Percentiles rank a stretch among this genome's conserved stretches.
phyloP scores from a whole-genome alignment of 2,113 vertebrate genomes.

The Glareola pratincola region DNA sequence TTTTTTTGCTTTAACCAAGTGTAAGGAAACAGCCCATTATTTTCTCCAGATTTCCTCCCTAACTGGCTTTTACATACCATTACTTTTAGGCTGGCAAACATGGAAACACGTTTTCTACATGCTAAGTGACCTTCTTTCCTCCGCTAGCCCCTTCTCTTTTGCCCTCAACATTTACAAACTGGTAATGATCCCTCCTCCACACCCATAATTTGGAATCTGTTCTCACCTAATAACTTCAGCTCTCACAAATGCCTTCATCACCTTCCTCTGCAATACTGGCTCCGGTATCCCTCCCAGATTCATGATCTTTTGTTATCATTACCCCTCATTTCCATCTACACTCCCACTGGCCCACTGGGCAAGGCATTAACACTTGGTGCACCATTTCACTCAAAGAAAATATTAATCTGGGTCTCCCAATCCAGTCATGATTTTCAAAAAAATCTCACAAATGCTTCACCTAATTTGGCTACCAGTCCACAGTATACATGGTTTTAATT shows the following conservation, averaged over 20 bases:
- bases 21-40: not conserved
- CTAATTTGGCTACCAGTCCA: not conserved
- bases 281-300: not conserved
- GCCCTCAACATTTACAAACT: not conserved
- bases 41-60: not conserved
- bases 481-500: not conserved
- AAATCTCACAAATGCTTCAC: not conserved
- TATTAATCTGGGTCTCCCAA: not conserved
- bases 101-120: not conserved
- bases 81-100: not conserved
- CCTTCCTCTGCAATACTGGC: not conserved
- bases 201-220: not conserved
- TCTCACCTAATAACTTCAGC: not conserved
- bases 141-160: not conserved
- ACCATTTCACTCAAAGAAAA: not conserved
- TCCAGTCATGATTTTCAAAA: not conserved
- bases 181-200: not conserved
- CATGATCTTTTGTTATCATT: not conserved
- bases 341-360: no score
- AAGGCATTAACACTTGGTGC: not conserved
- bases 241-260: not conserved
- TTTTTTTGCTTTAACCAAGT: not conserved
- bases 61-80: not conserved
- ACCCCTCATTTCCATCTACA: not conserved
- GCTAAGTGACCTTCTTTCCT: not conserved